These are phyloP conservation scores for Miltochrista miniata DNA, from an alignment of 2,888 invertebrate species.

Conservation along the genomic window DNA sequence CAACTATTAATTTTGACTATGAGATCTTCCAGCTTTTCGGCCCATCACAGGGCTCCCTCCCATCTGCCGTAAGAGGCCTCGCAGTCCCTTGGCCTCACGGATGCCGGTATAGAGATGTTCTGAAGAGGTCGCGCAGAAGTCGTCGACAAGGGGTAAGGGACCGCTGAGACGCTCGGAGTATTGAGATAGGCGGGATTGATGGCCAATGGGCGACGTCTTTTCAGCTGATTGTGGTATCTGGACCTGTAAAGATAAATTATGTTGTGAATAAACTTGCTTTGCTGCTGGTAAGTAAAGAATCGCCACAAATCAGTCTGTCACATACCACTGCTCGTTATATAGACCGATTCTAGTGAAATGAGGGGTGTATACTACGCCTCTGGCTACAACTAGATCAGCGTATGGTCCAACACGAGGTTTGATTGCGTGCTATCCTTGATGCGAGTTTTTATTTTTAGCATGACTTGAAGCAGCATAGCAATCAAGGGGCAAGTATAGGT, in stretches of 20 bases:
- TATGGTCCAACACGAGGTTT: too few relatives aligned
- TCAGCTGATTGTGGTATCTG: slow-evolving; percentile 53
- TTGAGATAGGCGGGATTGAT: slow-evolving; percentile 86
- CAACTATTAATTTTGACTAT: slow-evolving; percentile 71
- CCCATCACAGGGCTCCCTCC: slow-evolving; percentile 93
- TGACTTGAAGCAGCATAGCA: too few relatives aligned
- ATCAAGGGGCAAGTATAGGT: too few relatives aligned
- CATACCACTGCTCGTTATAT: too few relatives aligned
- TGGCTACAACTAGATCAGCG: too few relatives aligned
- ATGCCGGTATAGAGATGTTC: slow-evolving; percentile 86
- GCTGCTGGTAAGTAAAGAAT: too few relatives aligned
- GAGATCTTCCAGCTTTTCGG: slow-evolving; percentile 84
- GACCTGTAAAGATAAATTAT: slow-evolving; percentile 22
- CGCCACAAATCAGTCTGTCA: too few relatives aligned
- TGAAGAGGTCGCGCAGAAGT: slow-evolving; percentile 95
- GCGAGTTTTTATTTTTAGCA: too few relatives aligned
- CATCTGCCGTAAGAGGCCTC: slow-evolving; percentile 91
- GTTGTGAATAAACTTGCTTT: not conserved
- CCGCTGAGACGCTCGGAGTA: slow-evolving; percentile 82
- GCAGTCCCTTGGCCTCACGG: slow-evolving; percentile 89
- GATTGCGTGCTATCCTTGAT: too few relatives aligned
- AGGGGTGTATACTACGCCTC: too few relatives aligned
- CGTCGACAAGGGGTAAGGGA: slow-evolving; percentile 93
- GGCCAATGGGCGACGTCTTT: slow-evolving; percentile 79
- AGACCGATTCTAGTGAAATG: too few relatives aligned